Evolutionary conservation across 1,140 invertebrate species (phyloP), one percentile per base, ranked within the genome.

Genomic region (Drosophila santomea): DNA sequence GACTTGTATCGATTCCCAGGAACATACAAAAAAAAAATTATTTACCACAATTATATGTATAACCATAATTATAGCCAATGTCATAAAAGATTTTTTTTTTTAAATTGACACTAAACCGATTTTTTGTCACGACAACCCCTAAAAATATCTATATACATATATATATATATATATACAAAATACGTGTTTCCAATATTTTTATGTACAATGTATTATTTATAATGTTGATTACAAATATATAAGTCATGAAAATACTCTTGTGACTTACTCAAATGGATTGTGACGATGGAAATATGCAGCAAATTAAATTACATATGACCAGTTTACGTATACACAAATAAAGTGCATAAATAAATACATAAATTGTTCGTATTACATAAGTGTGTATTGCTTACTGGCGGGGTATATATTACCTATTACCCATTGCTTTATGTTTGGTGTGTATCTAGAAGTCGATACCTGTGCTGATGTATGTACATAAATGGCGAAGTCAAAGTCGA

Each of bases 361-460:
- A 69, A 48, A 35, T 76, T 14, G 38, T 62, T 62, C 57, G 36
- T 62, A 54, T 62, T 62, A 25, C 45, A 52, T 78, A 51, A 51
- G 51, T 71, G 50, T 58, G 44, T 20, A 55, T 56, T 36, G 23
- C 54, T 50, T 59, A 3, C 54, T 62, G 60, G 54, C 15, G 54
- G 60, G 59, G 20, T 15, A 75, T 32, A 32, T 20, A 20, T 20
- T 63, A 25, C 2, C 15, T 17, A 17, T 43, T 36, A 51, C 38
- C 35, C 43, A 20, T 51, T 28, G 45, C 14, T 25, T 14, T 7
- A 23, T 54, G 36, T 36, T 58, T 41, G 47, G 8, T 20, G 52
- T 56, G 10, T 38, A 57, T 44, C 63, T 45, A 51, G 35, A 77
- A 73, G 62, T 91, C 86, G 85, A 91, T 35, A 15, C 17, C 17